Percentiles rank a stretch among this genome's conserved stretches.
phyloP scores from a whole-genome alignment of 2,888 invertebrate species.

The Cantharis lateralis region DNA sequence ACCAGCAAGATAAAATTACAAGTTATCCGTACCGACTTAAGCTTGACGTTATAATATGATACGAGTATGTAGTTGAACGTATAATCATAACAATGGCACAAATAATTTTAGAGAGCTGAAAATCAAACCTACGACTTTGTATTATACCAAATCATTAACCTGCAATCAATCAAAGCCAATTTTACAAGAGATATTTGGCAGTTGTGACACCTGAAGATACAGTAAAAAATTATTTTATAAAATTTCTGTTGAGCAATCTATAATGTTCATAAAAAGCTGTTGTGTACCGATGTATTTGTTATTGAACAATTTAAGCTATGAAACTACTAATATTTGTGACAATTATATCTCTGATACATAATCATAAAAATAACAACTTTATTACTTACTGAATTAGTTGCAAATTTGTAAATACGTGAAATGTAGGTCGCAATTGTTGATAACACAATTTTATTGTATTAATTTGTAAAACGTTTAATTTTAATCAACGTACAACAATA shows the following conservation, averaged over 20 bases:
- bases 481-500: not conserved
- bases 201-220: too few relatives aligned
- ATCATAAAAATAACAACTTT: not conserved
- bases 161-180: too few relatives aligned
- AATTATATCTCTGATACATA: not conserved
- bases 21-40: too few relatives aligned
- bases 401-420: not conserved
- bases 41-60: too few relatives aligned
- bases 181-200: too few relatives aligned
- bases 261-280: not conserved
- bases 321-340: not conserved
- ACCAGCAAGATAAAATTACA: too few relatives aligned
- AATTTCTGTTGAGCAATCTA: not conserved
- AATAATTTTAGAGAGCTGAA: too few relatives aligned
- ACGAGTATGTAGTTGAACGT: too few relatives aligned
- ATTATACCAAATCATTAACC: too few relatives aligned
- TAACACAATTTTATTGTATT: not conserved
- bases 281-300: not conserved
- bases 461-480: not conserved
- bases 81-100: too few relatives aligned
- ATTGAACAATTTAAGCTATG: not conserved
- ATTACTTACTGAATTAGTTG: not conserved
- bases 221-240: not conserved
- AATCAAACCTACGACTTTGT: too few relatives aligned
- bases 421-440: not conserved